A percentile compares a stretch with the other conserved stretches of the same genome.
Conservation (phyloP, 2,888 invertebrate species). For the Sialis lutaria region DNA sequence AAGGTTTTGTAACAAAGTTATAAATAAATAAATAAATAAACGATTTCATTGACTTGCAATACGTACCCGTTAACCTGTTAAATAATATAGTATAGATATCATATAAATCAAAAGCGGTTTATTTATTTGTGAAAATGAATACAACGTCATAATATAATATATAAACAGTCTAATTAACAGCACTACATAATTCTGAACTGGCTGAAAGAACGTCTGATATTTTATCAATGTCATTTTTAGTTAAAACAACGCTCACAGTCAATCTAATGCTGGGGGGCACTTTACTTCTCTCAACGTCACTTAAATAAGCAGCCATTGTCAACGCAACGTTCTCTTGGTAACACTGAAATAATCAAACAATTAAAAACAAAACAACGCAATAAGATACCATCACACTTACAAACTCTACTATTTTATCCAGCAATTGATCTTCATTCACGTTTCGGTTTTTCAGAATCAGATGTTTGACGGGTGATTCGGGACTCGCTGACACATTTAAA, state of each 20-base stretch:
- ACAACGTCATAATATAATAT: too few species aligned
- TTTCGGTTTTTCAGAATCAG: neutral
- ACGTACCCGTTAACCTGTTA: too few species aligned
- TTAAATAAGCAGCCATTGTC: conserved; percentile 1
- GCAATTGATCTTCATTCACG: neutral
- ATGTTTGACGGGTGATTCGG: conserved; percentile 3
- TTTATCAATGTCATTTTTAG: neutral
- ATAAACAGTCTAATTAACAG: too few species aligned
- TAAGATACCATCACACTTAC: conserved; percentile 1
- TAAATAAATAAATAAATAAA: too few species aligned
- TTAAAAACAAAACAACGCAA: neutral
- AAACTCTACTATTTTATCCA: neutral
- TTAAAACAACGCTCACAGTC: neutral
- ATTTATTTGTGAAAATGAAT: too few species aligned
- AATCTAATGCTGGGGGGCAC: conserved; percentile 3
- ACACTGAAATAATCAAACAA: conserved; percentile 3
- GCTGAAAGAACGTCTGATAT: neutral
- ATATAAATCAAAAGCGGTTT: too few species aligned
- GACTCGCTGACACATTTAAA: neutral
- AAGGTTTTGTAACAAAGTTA: too few species aligned
- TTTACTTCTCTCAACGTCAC: conserved; percentile 1
- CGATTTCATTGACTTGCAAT: too few species aligned
- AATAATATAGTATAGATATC: too few species aligned
- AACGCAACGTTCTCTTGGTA: neutral
- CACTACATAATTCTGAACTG: neutral